phyloP scores from a whole-genome alignment of 2,113 vertebrate genomes.

The Oryzias melastigma region DNA sequence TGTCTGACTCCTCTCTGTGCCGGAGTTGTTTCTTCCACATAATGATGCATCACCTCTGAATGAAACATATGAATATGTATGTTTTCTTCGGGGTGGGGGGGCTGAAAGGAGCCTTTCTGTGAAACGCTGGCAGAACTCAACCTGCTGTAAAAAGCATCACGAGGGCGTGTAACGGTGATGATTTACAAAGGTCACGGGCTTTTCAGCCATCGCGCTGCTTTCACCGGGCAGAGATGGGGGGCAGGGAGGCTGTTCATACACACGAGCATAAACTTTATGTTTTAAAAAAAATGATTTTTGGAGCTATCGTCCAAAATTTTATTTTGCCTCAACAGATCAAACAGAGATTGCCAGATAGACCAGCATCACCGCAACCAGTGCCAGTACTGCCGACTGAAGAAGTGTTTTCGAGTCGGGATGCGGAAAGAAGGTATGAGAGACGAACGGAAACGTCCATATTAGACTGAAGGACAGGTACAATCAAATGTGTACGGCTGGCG shows the following conservation, averaged over 20 bases:
- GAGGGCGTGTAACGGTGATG: conserved; percentile 66
- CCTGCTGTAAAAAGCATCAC: conserved; percentile 58
- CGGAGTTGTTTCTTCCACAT: conserved; percentile 22
- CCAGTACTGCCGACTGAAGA: conserved; percentile 97
- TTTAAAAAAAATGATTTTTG: neutral
- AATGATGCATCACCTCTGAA: conserved; percentile 19
- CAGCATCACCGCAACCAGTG: conserved; percentile 98
- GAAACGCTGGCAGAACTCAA: conserved; percentile 45
- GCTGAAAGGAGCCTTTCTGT: conserved; percentile 24
- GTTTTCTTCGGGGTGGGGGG: conserved; percentile 1
- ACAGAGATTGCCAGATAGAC: conserved; percentile 96
- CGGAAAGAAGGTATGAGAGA: conserved; percentile 90
- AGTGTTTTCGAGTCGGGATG: conserved; percentile 97
- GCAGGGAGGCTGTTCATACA: neutral
- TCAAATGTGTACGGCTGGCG: too few species aligned
- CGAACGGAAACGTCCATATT: neutral
- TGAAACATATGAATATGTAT: conserved; percentile 20
- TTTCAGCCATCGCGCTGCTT: too few species aligned
- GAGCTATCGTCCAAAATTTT: neutral
- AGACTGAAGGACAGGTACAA: too few species aligned
- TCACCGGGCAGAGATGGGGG: neutral
- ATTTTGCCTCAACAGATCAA: conserved; percentile 80
- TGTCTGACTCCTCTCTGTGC: conserved; percentile 2
- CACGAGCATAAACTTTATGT: conserved; percentile 7
- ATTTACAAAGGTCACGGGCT: conserved; percentile 76